Evolutionary conservation across 2,113 vertebrate genomes (phyloP).

Genomic region (Microtus richardsoni): DNA sequence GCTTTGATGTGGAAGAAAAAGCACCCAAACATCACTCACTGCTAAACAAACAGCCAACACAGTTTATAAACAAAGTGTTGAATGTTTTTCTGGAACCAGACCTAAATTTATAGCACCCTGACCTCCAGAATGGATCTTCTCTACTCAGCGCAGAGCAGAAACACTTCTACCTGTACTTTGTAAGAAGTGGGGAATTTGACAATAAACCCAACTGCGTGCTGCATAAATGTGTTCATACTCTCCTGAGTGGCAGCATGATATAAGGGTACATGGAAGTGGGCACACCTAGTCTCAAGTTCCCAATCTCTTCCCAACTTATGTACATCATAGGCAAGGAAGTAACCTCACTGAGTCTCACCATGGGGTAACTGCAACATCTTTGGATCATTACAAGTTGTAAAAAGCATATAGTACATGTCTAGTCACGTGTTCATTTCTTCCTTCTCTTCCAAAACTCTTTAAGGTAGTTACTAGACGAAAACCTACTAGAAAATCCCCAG

Average conservation of each 20-base stretch:
- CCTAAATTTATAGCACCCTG: conserved; percentile 56
- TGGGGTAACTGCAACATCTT: background rate
- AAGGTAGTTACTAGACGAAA: background rate
- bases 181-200: background rate
- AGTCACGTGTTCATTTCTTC: background rate
- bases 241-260: background rate
- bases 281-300: conserved; percentile 5
- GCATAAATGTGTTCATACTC: conserved; percentile 13
- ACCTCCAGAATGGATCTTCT: background rate
- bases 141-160: background rate
- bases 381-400: background rate
- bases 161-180: background rate
- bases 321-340: background rate
- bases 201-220: conserved; percentile 30
- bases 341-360: background rate
- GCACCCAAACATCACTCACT: conserved; percentile 59
- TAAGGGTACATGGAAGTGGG: background rate
- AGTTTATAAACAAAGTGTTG: conserved; percentile 76
- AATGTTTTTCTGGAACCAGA: conserved; percentile 60
- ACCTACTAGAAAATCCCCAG: background rate
- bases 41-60: conserved; percentile 70
- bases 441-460: conserved; percentile 18
- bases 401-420: background rate
- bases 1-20: conserved; percentile 69
- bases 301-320: background rate